Base-by-base conservation (phyloP, 2,888 invertebrate genomes). In the Oasisia sp. region DNA sequence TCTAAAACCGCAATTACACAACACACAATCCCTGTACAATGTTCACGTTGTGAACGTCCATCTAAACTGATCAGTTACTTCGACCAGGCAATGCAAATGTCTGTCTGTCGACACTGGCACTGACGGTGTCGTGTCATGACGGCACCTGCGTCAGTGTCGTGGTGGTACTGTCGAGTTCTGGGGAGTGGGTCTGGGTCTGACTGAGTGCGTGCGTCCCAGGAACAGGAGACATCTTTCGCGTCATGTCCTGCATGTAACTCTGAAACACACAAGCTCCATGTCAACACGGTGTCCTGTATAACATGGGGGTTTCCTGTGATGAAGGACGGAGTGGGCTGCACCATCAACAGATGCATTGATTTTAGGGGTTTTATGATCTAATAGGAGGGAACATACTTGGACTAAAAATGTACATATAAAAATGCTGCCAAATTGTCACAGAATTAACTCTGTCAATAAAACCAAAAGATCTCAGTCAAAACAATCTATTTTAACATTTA, bases 161-260 rank as follows among this genome's bases (percentile, higher is more conserved):
- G 74, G 74, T 74, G 27, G 74, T 74, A 27, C 74, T 74, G 74
- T 74, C 74, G 7, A 74, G 74, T 74, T 74, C 74, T 74, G 74
- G 74, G 7, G 74, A 74, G 74, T 74, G 74, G 3, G 74, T 74
- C 74, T 74, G 74, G 1, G 74, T 74, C n/a, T 74, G 74, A 74
- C 19, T 74, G 74, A 74, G 74, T 19, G 92, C 90, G 32, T 91
- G 91, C 50, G 74, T 94, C 90, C 94, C 93, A 93, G 94, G 93
- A 11, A 95, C 95, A 44, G 95, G 95, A 5, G 95, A 95, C 93
- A 95, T 92, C 91, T 95, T 95, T 93, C 94, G 94, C 92, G 95
- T 95, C 91, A 95, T 95, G 92, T 94, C 94, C 93, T 95, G 95
- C 56, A 95, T 94, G 93, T 95, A 95, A 91, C 94, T 95, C 95